Conservation (phyloP, 1,140 invertebrate genomes). For the Drosophila bocqueti region DNA sequence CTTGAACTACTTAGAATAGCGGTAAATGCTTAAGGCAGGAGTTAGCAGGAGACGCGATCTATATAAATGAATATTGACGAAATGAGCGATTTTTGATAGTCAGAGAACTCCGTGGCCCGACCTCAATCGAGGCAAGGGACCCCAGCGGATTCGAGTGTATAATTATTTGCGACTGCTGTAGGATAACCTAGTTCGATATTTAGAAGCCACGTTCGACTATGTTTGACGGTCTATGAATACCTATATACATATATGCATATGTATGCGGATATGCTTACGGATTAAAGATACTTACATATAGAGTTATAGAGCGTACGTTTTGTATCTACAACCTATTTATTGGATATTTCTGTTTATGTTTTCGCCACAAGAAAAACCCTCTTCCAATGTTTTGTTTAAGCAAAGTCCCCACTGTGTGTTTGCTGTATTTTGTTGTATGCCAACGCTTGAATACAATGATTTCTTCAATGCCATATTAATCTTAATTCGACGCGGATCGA, state of each 20-base stretch:
- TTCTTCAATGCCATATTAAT: constrained; percentile 83
- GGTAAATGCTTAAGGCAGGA: constrained; percentile 61
- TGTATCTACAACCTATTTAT: constrained; percentile 70
- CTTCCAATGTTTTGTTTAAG: constrained; percentile 72
- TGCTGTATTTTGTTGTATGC: constrained; percentile 69
- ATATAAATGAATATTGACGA: constrained; percentile 47
- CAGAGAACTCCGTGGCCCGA: constrained; percentile 57
- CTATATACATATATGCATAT: constrained; percentile 34
- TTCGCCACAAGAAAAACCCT: constrained; percentile 40
- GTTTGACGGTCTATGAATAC: constrained; percentile 59
- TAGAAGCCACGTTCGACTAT: constrained; percentile 66
- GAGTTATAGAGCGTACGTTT: constrained; percentile 56
- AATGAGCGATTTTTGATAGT: constrained; percentile 79
- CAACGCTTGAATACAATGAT: constrained; percentile 66
- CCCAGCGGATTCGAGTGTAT: constrained; percentile 56
- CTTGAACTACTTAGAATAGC: constrained; percentile 71
- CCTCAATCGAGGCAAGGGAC: constrained; percentile 4
- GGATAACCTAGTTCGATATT: constrained; percentile 59
- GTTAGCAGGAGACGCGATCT: constrained; percentile 52
- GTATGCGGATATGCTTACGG: constrained; percentile 40
- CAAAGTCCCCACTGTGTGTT: constrained; percentile 40
- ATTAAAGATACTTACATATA: constrained; percentile 52
- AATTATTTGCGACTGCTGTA: constrained; percentile 81
- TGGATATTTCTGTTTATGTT: constrained; percentile 74
- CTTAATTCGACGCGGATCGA: constrained; percentile 55